These are phyloP conservation scores for Coturnix japonica DNA, from an alignment of 2,113 vertebrate genomes.

Conservation along the genomic window DNA sequence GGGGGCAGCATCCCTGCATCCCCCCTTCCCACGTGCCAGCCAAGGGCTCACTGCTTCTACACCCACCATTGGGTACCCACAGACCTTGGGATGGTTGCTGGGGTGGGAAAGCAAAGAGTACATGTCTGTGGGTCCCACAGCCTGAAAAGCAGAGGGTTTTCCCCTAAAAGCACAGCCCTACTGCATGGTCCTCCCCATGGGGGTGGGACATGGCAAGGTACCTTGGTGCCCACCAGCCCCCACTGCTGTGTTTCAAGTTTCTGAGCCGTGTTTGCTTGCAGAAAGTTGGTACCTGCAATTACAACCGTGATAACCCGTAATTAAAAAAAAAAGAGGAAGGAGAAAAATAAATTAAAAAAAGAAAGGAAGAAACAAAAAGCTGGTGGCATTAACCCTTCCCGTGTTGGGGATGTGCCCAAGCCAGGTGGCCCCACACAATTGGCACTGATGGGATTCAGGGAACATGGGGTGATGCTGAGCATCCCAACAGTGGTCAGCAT, in stretches of 20 bases:
- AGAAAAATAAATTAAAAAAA: background rate
- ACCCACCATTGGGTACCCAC: background rate
- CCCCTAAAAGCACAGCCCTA: background rate
- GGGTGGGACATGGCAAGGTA: background rate
- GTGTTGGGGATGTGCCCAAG: accelerated
- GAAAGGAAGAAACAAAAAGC: background rate
- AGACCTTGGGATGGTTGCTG: accelerated
- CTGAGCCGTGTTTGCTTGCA: slow-evolving; percentile 24
- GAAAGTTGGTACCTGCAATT: slow-evolving; percentile 65
- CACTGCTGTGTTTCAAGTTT: slow-evolving; percentile 24
- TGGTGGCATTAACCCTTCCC: background rate
- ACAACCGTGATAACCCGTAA: slow-evolving; percentile 62
- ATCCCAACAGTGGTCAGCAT: accelerated
- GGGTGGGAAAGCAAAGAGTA: background rate
- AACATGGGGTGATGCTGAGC: background rate
- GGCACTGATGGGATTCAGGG: background rate
- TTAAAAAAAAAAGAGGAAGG: slow-evolving; percentile 19
- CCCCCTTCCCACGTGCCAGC: background rate
- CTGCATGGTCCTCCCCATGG: background rate
- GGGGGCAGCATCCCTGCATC: accelerated
- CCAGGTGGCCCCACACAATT: accelerated
- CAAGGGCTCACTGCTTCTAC: background rate
- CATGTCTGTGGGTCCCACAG: background rate
- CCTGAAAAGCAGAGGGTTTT: background rate
- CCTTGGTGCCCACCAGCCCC: background rate